A percentile compares a stretch with the other conserved stretches of the same genome.
Conservation (phyloP, 1,140 invertebrate species). For the Apis laboriosa region DNA sequence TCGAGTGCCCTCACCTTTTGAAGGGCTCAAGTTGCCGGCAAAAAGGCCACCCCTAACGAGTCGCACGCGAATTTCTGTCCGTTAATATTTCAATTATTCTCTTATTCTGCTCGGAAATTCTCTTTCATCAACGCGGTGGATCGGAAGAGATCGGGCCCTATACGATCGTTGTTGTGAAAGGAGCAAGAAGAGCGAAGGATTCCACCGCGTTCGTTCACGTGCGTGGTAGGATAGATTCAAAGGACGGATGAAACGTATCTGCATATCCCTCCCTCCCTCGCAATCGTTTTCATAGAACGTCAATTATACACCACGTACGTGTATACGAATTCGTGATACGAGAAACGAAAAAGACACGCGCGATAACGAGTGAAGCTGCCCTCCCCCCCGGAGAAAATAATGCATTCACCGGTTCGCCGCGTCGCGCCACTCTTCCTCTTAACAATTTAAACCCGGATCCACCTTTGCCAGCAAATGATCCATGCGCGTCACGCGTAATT, state of each 20-base stretch:
- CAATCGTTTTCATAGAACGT: too few relatives aligned
- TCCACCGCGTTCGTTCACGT: too few relatives aligned
- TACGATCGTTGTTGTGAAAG: too few relatives aligned
- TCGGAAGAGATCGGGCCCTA: too few relatives aligned
- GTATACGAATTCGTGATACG: too few relatives aligned
- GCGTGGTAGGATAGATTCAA: too few relatives aligned
- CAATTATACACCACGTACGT: too few relatives aligned
- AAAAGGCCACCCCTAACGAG: not conserved
- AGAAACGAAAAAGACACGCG: too few relatives aligned
- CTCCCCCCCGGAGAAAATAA: not conserved
- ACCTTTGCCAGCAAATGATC: conserved; percentile 42
- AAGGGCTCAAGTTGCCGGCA: not conserved
- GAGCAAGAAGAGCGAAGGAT: too few relatives aligned
- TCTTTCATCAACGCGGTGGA: too few relatives aligned
- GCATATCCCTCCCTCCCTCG: too few relatives aligned
- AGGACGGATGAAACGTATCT: too few relatives aligned
- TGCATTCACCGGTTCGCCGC: conserved; percentile 9
- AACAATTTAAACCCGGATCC: conserved; percentile 17
- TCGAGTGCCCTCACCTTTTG: not conserved
- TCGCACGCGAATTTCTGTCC: not conserved
- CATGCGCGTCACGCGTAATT: conserved; percentile 41
- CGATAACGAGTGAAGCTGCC: not conserved
- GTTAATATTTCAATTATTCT: not conserved
- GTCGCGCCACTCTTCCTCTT: conserved; percentile 12
- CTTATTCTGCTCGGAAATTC: not conserved